These are phyloP conservation scores for Oryctes rhinoceros DNA, from an alignment of 1,140 invertebrate genomes.

Conservation along the genomic window DNA sequence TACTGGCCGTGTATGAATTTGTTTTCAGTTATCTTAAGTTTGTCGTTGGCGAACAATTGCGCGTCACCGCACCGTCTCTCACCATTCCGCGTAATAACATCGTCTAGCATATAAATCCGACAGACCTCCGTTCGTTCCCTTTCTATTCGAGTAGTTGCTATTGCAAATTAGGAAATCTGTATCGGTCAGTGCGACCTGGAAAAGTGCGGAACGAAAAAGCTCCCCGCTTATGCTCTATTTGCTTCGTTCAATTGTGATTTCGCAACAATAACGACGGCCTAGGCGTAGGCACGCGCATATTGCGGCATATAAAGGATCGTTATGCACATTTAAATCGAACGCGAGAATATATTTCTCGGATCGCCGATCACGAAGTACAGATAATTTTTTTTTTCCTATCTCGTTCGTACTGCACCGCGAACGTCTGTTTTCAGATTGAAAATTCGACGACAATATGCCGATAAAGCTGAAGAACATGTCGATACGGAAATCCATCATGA, in stretches of 20 bases:
- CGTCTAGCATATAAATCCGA: background rate
- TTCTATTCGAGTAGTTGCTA: background rate
- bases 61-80: too few species aligned
- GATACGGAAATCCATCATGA: background rate
- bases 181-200: background rate
- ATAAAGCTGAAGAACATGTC: background rate
- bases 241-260: conserved; percentile 8
- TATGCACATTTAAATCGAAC: background rate
- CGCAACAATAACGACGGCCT: background rate
- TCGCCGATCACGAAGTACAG: background rate
- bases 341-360: background rate
- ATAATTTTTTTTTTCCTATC: background rate
- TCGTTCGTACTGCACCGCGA: background rate
- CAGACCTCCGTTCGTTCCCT: conserved; percentile 7
- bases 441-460: background rate
- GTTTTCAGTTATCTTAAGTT: too few species aligned
- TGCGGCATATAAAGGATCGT: too few species aligned
- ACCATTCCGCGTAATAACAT: background rate
- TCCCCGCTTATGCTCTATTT: conserved; percentile 12
- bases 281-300: too few species aligned
- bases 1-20: too few species aligned
- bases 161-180: conserved; percentile 5
- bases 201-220: background rate
- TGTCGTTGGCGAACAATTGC: too few species aligned
- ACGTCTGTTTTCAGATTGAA: background rate